Conservation (phyloP, 35 echinoderm and acorn worm genomes). For the Patiria miniata region DNA sequence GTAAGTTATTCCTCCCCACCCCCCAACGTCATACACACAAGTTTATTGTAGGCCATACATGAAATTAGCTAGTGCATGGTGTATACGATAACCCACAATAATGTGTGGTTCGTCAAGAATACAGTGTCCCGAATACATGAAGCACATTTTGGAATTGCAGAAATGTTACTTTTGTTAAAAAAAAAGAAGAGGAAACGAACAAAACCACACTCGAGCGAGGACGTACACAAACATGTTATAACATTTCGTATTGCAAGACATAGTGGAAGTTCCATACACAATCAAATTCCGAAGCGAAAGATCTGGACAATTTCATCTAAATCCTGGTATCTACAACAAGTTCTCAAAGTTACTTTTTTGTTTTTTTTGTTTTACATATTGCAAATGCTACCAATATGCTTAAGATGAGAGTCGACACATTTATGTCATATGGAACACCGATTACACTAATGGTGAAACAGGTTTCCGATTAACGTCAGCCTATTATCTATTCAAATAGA, state of each 20-base stretch:
- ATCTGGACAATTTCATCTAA: conserved; percentile 10
- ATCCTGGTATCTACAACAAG: background rate
- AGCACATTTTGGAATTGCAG: conserved; percentile 5
- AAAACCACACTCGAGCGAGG: conserved; percentile 4
- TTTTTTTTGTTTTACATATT: conserved; percentile 5
- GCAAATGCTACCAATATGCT: background rate
- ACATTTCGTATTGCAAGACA: conserved; percentile 17
- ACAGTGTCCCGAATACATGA: conserved; percentile 19
- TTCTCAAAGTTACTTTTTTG: background rate
- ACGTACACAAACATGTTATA: background rate
- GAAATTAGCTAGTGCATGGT: conserved; percentile 12
- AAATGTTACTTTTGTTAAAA: background rate
- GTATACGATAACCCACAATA: background rate
- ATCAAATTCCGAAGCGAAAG: background rate
- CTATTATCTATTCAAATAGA: too few species aligned
- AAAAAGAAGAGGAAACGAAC: background rate
- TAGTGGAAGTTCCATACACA: conserved; percentile 1
- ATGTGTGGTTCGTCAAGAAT: background rate
- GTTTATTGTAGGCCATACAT: background rate
- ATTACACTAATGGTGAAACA: too few species aligned
- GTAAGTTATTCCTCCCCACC: background rate
- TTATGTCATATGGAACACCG: too few species aligned
- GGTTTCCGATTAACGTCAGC: too few species aligned
- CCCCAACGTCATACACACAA: conserved; percentile 4
- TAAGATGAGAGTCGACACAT: too few species aligned